Conservation (phyloP, 2,888 invertebrate species). For the Barypeithes pellucidus region DNA sequence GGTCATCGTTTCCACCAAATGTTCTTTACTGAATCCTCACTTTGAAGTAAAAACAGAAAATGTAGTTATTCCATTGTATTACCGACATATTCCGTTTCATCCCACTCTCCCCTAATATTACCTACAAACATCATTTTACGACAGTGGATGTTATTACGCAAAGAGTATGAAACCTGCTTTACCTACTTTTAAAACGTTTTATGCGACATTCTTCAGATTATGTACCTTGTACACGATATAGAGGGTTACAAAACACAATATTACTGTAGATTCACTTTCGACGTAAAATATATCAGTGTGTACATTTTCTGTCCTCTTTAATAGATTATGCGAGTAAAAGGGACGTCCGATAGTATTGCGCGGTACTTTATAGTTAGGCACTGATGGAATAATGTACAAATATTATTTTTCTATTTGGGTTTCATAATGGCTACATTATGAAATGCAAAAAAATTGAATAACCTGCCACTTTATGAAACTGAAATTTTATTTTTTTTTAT, state of each 20-base stretch:
- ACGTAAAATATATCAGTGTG: constrained; percentile 24
- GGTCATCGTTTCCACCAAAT: too few species aligned
- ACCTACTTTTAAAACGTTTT: constrained; percentile 47
- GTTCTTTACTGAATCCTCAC: too few species aligned
- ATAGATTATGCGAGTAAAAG: constrained; percentile 2
- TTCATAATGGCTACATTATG: too few species aligned
- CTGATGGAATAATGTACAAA: too few species aligned
- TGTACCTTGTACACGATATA: constrained; percentile 26
- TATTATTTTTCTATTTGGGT: too few species aligned
- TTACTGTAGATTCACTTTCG: constrained; percentile 31
- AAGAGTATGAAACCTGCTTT: constrained; percentile 38
- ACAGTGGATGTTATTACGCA: constrained; percentile 36
- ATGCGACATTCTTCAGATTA: constrained; percentile 40
- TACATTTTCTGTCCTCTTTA: constrained; percentile 26
- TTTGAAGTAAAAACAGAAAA: too few species aligned
- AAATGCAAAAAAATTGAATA: too few species aligned
- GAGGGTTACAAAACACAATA: constrained; percentile 36
- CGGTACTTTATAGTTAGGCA: too few species aligned
- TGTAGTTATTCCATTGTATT: too few species aligned
- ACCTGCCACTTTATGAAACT: too few species aligned
- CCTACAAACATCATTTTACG: constrained; percentile 39
- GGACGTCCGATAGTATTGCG: background rate
- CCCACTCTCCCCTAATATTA: constrained; percentile 4
- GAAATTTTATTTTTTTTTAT: too few species aligned
- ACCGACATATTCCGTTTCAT: background rate